These are phyloP conservation scores for Syngnathus scovelli DNA, from an alignment of 2,113 vertebrate species.

Conservation along the genomic window DNA sequence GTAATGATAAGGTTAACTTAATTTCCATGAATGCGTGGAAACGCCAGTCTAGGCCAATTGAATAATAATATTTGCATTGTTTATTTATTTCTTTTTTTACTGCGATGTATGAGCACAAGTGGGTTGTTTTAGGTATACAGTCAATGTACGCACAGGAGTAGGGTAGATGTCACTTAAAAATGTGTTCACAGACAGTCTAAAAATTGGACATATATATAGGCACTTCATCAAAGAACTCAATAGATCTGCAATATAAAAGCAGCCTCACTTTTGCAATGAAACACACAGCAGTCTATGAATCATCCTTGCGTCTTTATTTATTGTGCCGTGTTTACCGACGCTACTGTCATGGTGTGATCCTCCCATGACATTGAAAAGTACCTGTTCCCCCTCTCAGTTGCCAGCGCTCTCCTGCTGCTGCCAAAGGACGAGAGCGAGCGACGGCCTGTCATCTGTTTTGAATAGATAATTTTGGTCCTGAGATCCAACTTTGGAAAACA, in stretches of 20 bases:
- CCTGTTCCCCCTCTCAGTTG: slow-evolving; percentile 25
- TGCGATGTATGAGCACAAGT: background rate
- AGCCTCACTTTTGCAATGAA: background rate
- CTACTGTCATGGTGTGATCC: slow-evolving; percentile 25
- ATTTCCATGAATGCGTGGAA: background rate
- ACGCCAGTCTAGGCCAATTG: background rate
- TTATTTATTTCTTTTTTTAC: background rate
- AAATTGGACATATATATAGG: background rate
- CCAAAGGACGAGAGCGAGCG: slow-evolving; percentile 46
- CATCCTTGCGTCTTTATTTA: background rate
- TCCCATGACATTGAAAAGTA: slow-evolving; percentile 55
- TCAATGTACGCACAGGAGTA: background rate
- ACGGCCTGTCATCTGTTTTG: slow-evolving; percentile 51
- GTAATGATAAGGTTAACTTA: background rate
- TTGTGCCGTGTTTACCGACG: slow-evolving; percentile 19
- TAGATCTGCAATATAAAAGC: background rate
- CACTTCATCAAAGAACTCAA: background rate
- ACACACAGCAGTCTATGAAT: background rate
- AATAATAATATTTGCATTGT: background rate
- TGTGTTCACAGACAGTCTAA: background rate
- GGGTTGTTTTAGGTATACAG: background rate
- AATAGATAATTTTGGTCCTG: slow-evolving; percentile 54
- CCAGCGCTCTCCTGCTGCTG: slow-evolving; percentile 40
- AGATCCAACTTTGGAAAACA: slow-evolving; percentile 55
- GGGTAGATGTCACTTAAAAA: background rate